A percentile compares a stretch with the other conserved stretches of the same genome.
Conservation (phyloP, 2,797 vertebrate species). For the Xerus rutilus region DNA sequence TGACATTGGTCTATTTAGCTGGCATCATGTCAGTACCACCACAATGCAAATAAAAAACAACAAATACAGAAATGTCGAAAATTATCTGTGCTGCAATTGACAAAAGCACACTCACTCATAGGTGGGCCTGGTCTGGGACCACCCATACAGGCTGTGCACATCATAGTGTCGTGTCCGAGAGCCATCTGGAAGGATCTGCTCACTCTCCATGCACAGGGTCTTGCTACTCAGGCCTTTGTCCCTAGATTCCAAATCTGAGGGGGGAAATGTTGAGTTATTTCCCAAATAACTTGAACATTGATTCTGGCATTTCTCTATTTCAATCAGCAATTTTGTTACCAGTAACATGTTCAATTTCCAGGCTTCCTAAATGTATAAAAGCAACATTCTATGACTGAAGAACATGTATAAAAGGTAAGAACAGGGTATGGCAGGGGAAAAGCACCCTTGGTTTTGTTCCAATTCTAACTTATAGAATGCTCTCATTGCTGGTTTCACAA, state of each 20-base stretch:
- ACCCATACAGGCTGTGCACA: conserved; percentile 96
- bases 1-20: not conserved
- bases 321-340: not conserved
- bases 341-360: not conserved
- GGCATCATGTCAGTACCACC: not conserved
- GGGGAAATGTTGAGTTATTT: conserved; percentile 77
- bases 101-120: conserved; percentile 89
- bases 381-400: not conserved
- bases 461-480: not conserved
- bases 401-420: not conserved
- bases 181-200: conserved; percentile 91
- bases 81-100: not conserved
- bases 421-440: not conserved
- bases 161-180: conserved; percentile 92
- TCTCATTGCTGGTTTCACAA: not conserved
- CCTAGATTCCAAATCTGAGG: conserved; percentile 89
- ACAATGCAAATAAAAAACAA: not conserved
- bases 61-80: not conserved
- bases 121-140: conserved; percentile 95
- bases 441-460: not conserved
- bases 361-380: not conserved
- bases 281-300: not conserved
- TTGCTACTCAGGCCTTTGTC: conserved; percentile 89
- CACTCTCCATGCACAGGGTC: conserved; percentile 94
- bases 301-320: not conserved